Base-by-base conservation (phyloP, 2,797 vertebrate species). In the Acanthis flammea region DNA sequence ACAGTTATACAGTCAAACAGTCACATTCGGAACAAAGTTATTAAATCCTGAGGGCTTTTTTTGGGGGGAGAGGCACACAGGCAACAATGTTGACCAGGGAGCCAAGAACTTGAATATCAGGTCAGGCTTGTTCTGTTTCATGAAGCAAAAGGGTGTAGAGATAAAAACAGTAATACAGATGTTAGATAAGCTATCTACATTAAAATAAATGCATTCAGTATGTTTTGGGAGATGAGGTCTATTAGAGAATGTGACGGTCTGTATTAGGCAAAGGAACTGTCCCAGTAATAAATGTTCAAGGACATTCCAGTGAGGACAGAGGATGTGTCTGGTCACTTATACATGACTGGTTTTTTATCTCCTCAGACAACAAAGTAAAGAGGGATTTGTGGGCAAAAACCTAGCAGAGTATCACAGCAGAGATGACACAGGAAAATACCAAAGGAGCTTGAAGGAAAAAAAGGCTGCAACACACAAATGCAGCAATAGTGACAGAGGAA, bases 21-120 rank as follows among this genome's bases (percentile, higher is more conserved):
- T 62, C 51, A 47, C 23, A 55, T 62, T 65, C 33, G 81, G 55
- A 68, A 72, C 31, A 75, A 91, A 77, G 11, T 39, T 74, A 76
- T 55, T 73, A 90, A 28, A 14, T 54, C 22, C 16, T 33, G 14
- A 60, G 12, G 2, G 1, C 0, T 33, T 85, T 71, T 71, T 17
- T 0, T 0, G 5, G 3, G 7, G 14, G 9, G 7, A 61, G 4
- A 48, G 31, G 25, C 18, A 60, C 6, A 62, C 10, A 48, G 10
- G 22, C 14, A 77, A 53, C 79, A 23, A 18, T 77, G 44, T 35
- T n/a, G 54, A 91, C 28, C n/a, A 68, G 10, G 18, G 14, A 88
- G 54, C 8, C n/a, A 83, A 28, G 47, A 83, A 77, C 86, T 86
- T 80, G 57, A 67, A 10, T 24, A 44, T 19, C 37, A 63, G 15